Evolutionary conservation across 1,140 invertebrate genomes (phyloP), one percentile per base, ranked within the genome.

Genomic region (Aphaenogaster rudis): DNA sequence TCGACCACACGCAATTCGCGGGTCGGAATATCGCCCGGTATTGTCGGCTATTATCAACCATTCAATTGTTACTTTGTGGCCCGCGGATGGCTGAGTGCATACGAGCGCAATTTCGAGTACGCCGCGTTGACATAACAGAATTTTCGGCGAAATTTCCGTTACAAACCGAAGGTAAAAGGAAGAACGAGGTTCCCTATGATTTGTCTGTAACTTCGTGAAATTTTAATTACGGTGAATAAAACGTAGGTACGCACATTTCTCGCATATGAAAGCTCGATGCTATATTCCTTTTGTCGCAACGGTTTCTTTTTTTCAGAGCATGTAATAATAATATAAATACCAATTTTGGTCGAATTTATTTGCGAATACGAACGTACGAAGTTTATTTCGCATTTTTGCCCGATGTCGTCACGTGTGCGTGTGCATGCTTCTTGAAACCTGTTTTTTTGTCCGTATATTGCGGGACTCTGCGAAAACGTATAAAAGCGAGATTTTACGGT

Each of bases 31-130:
- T 59, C 54, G 21, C 17, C 21, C 54, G 13, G 28, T 33, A 74
- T 82, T 7, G 54, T 28, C 80, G 54, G 17, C 42, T 52, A 71
- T 84, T 84, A 82, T 74, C 52, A 76, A 42, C 33, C 54, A 48
- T 74, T 74, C 52, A 39, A 84, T 84, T 74, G 80, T 84, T 84
- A 74, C 54, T 74, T 84, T 76, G 69, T 39, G 42, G 45, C 28
- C 76, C 39, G 39, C 5, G 33, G 17, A 71, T 57, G 50, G 64
- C n/a, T 7, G 78, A 33, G n/a, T 42, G 33, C 36, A 72, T 21
- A 54, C 28, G 67, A 82, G 4, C 28, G 69, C 54, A 82, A 74
- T 82, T 82, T 59, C 54, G 36, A 69, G n/a, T 42, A 28, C 28
- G 61, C n/a, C 8, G 52, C 54, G 45, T 52, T 66, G 80, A 69